Evolutionary conservation across 2,888 invertebrate genomes (phyloP).

Genomic region (Oxyteleia sp.): DNA sequence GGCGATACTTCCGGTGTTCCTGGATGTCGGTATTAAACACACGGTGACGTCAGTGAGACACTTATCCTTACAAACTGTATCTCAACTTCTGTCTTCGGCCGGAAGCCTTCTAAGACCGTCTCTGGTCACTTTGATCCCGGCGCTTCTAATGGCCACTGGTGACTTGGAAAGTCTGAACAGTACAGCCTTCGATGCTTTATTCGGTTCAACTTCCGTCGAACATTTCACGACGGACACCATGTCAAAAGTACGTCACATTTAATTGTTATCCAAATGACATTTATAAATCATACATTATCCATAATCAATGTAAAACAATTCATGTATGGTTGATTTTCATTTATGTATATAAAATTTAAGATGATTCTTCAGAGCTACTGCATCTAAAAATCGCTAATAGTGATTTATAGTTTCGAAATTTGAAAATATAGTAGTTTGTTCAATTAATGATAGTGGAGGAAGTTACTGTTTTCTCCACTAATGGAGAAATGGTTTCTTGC

Average conservation of each 20-base stretch:
- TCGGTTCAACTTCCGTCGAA: constrained; percentile 91
- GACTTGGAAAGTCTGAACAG: constrained; percentile 91
- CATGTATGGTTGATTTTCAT: too few relatives aligned
- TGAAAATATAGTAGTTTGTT: too few relatives aligned
- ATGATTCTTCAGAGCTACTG: too few relatives aligned
- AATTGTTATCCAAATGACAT: too few relatives aligned
- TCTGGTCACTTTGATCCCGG: constrained; percentile 93
- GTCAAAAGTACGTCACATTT: constrained; percentile 92
- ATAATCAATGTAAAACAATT: too few relatives aligned
- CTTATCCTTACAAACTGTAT: constrained; percentile 94
- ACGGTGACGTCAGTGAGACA: constrained; percentile 93
- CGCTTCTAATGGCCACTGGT: constrained; percentile 94
- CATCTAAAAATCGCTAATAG: too few relatives aligned
- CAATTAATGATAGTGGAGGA: too few relatives aligned
- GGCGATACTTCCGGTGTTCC: constrained; percentile 93
- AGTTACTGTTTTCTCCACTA: too few relatives aligned
- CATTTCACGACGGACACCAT: constrained; percentile 97
- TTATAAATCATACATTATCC: too few relatives aligned
- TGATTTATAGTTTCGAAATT: too few relatives aligned
- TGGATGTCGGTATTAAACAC: constrained; percentile 94
- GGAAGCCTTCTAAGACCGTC: constrained; percentile 94
- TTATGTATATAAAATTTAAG: too few relatives aligned
- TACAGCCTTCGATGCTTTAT: constrained; percentile 94
- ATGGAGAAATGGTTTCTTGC: too few relatives aligned
- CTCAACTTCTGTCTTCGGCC: constrained; percentile 94